Base-by-base conservation (phyloP, 2,888 invertebrate species). In the Monochamus alternatus region DNA sequence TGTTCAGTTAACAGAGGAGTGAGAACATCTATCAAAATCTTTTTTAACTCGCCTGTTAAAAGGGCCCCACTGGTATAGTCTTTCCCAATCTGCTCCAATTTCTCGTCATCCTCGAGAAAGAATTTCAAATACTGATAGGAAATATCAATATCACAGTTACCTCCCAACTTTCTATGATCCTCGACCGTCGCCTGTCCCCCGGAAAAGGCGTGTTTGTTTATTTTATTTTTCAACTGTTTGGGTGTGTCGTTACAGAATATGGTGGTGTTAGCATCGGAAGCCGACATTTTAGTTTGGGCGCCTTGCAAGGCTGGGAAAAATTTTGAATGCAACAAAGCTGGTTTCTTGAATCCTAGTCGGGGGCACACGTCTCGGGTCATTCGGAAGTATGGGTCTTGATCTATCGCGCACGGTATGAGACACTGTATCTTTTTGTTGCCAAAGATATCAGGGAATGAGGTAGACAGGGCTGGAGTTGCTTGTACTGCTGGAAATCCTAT, bases 331-430 rank as follows among this genome's bases (percentile, higher is more conserved):
- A 44, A 97, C 87, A 60, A 97, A 89, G 4, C 98, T 93, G 72
- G 99, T 97, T 89, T 99, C 97, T 14, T 94, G 93, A 89, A 93
- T 91, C 83, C 97, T 12, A 99, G 90, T 10, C 95, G 92, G 0
- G 98, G 97, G 0, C 98, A 97, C n/a, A 98, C 98, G 90, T 99
- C 99, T 71, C 99, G 92, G 0, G 98, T 95, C 98, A 99, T 98
- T 47, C 99, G 93, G 90, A 99, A 99, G 89, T 99, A 99, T 0
- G 99, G 99, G 90, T 99, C 99, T 92, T 99, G 99, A 91, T 99
- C 99, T 81, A 99, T 99, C 8, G 98, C 99, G 90, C 99, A 99
- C 0, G 99, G 99, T 79, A 99, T 98, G 3, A 98, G 91, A 85
- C 95, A 95, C 3, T 93, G 94, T 64, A 97, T 92, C 84, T 94